These are phyloP conservation scores for Eublepharis macularius DNA, from an alignment of 2,113 vertebrate species.

Conservation along the genomic window DNA sequence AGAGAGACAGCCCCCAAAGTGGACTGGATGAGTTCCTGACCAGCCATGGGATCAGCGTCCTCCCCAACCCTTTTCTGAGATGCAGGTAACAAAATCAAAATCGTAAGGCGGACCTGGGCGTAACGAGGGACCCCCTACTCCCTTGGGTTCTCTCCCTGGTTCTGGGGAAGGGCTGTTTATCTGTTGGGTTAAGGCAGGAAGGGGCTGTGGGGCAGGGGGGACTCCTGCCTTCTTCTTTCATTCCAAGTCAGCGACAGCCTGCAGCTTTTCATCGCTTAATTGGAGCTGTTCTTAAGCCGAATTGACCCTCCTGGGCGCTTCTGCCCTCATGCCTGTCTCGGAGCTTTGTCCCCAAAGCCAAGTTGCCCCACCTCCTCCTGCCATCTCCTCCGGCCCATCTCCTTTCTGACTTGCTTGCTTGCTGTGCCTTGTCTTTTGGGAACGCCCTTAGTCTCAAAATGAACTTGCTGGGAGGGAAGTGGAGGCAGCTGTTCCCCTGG, in stretches of 20 bases:
- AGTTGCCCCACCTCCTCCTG: too few species aligned
- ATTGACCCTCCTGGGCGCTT: too few species aligned
- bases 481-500: background rate
- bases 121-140: background rate
- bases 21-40: constrained; percentile 4
- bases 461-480: background rate
- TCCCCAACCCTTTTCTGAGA: background rate
- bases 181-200: background rate
- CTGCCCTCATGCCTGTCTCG: too few species aligned
- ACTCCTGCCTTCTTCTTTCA: background rate
- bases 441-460: background rate
- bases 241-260: background rate
- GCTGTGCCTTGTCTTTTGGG: too few species aligned
- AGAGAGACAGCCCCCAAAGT: background rate
- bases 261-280: too few species aligned
- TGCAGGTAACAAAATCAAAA: constrained; percentile 18
- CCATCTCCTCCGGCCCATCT: too few species aligned
- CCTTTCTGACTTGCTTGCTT: too few species aligned
- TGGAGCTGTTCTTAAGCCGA: too few species aligned
- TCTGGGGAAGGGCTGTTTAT: background rate
- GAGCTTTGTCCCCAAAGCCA: too few species aligned
- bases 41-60: constrained; percentile 1
- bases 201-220: background rate
- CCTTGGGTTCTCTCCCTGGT: background rate
- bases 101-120: background rate